phyloP scores from a whole-genome alignment of 2,113 vertebrate species.

The Orientallactaga bullata region DNA sequence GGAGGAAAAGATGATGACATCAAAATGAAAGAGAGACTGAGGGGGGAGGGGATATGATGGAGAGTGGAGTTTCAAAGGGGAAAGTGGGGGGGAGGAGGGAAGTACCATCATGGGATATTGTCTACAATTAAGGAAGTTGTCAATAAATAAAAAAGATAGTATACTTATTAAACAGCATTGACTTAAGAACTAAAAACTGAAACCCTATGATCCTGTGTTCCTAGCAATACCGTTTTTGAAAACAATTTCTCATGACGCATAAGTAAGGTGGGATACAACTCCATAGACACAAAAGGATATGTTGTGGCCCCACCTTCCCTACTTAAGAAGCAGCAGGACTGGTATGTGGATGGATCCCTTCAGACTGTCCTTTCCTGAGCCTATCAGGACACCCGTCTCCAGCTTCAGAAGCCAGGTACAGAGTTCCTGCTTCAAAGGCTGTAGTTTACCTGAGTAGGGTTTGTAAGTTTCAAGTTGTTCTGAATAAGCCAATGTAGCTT shows the following conservation, averaged over 20 bases:
- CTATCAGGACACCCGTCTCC: background rate
- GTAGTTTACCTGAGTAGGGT: background rate
- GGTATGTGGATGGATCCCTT: background rate
- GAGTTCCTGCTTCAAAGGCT: background rate
- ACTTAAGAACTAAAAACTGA: background rate
- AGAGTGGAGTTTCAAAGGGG: no score
- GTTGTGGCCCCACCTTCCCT: background rate
- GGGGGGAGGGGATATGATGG: no score
- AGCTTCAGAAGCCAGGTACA: background rate
- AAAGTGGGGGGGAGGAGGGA: no score
- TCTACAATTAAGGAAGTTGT: no score
- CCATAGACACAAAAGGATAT: background rate
- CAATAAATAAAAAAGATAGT: no score
- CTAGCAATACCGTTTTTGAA: background rate
- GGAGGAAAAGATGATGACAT: no score
- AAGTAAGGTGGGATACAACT: background rate
- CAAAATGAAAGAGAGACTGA: no score
- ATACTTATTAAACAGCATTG: no score
- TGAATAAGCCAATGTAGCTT: background rate
- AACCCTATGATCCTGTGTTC: background rate
- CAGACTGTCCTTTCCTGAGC: background rate
- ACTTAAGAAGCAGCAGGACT: background rate
- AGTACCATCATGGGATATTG: no score
- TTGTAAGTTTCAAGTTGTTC: background rate
- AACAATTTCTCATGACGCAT: background rate